phyloP scores from a whole-genome alignment of 2,797 vertebrate species.

The Pseudochirops cupreus region DNA sequence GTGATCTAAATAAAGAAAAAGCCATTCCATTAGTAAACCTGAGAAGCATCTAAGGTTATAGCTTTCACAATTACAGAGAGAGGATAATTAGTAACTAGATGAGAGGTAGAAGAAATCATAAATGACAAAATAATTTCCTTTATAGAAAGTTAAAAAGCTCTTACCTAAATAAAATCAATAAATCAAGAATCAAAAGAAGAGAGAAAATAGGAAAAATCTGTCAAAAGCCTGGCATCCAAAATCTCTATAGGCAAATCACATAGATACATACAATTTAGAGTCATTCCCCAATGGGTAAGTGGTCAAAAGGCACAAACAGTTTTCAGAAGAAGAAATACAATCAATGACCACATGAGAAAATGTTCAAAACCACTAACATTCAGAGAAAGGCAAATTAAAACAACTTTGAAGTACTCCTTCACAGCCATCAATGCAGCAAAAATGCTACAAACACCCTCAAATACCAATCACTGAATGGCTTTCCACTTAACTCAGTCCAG shows the following conservation, averaged over 20 bases:
- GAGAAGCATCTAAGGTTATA: not conserved
- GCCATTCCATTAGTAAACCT: not conserved
- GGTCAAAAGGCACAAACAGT: not conserved
- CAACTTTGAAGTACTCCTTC: not conserved
- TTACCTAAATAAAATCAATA: slow-evolving; percentile 6
- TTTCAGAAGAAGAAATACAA: not conserved
- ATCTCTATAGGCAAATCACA: not conserved
- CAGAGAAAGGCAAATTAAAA: not conserved
- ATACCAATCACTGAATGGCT: not conserved
- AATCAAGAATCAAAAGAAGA: not conserved
- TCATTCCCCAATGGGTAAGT: not conserved
- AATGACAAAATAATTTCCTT: not conserved
- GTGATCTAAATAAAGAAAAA: slow-evolving; percentile 13
- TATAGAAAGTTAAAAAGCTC: not conserved
- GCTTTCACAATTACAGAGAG: not conserved
- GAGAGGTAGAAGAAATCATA: not conserved
- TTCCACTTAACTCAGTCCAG: not conserved
- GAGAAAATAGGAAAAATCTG: not conserved
- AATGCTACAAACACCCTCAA: not conserved
- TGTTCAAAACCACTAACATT: slow-evolving; percentile 1
- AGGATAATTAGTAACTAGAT: not conserved
- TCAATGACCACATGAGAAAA: not conserved
- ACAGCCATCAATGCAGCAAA: not conserved
- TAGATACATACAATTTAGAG: not conserved
- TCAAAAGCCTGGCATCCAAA: not conserved